These are phyloP conservation scores for Tetranychus cinnabarinus DNA, from an alignment of 1,140 invertebrate genomes.

Conservation along the genomic window DNA sequence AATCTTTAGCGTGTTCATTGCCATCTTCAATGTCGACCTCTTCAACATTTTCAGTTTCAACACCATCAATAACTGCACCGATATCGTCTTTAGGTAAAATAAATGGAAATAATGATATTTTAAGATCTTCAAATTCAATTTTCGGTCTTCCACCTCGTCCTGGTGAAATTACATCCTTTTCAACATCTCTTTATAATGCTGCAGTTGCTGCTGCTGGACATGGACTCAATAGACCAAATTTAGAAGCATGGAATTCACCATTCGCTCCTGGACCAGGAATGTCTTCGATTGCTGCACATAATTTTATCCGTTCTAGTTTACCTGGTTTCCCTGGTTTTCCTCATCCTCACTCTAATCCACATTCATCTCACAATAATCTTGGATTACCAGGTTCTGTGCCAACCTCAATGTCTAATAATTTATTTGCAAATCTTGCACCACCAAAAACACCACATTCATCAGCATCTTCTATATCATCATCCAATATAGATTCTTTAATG, in stretches of 20 bases:
- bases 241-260: neutral
- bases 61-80: too few relatives aligned
- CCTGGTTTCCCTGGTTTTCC: neutral
- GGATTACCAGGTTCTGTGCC: too few relatives aligned
- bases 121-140: conserved; percentile 32
- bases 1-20: neutral
- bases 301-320: neutral
- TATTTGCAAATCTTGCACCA: neutral
- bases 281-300: neutral
- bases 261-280: neutral
- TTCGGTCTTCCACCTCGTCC: conserved; percentile 28
- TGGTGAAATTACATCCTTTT: conserved; percentile 22
- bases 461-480: neutral
- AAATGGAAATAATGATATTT: conserved; percentile 15
- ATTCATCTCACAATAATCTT: neutral
- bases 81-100: neutral
- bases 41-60: neutral
- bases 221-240: too few relatives aligned
- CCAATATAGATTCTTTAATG: neutral
- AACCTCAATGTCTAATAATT: too few relatives aligned
- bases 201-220: conserved; percentile 17
- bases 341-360: neutral
- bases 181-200: conserved; percentile 20
- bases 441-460: neutral
- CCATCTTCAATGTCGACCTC: neutral